Base-by-base conservation (phyloP, 2,113 vertebrate species). In the Gasterosteus aculeatus region DNA sequence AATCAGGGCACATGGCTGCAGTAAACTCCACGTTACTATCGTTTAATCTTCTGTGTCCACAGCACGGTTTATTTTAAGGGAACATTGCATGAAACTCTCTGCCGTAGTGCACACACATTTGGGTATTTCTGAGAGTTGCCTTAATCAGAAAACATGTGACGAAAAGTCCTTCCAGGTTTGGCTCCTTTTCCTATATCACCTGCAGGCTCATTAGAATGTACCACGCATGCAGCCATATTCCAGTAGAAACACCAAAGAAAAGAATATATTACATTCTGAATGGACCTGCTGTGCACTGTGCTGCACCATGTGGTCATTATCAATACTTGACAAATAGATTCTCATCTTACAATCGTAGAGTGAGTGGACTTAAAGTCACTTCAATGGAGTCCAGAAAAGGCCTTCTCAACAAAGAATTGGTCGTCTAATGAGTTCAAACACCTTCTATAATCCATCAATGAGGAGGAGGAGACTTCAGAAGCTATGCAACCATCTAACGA, bases 401-500 rank as follows among this genome's bases (percentile, higher is more conserved):
- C 16, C 29, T 26, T 11, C 29, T 31, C 18, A 18, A 35, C 7
- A 31, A 9, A 33, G 18, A 51, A 38, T 12, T 22, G 12, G 19
- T 1, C 18, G 47, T 39, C 16, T 12, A 66, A 39, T 68, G 33
- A 38, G 33, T 33, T 14, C 12, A 5, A 18, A 49, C 31, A n/a
- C 18, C 18, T 2, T 26, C 22, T 54, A 19, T 10, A 35, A 51
- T 35, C 46, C 7, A 10, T 33, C 5, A 16, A 26, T 14, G 2
- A 33, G 44, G 15, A 53, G 19, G 33, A 10, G 31, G 26, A 22
- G 19, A 18, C 26, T 72, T 59, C 46, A 14, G 31, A 76, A 61
- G 39, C 68, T 72, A 11, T 77, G 51, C 22, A 7, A 72, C 41
- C 26, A 15, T 69, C 42, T 11, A 4, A 63, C 69, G 26, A 26